Conservation (phyloP, 2,888 invertebrate species). For the Vanessa cardui region DNA sequence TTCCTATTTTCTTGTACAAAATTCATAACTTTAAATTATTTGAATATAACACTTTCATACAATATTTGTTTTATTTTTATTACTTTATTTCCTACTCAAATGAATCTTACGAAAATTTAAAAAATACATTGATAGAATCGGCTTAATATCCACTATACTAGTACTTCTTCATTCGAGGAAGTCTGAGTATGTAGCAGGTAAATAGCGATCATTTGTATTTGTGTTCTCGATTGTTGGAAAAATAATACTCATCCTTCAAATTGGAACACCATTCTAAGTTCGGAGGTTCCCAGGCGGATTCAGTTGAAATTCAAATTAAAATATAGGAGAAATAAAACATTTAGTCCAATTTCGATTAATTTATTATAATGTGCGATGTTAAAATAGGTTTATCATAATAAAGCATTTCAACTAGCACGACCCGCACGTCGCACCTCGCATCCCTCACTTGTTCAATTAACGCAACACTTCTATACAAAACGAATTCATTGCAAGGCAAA, state of each 20-base stretch:
- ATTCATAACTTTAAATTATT: slow-evolving; percentile 7
- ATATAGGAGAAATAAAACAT: slow-evolving; percentile 46
- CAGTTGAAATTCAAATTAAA: no score
- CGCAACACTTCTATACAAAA: slow-evolving; percentile 62
- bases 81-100: background rate
- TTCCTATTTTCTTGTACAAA: slow-evolving; percentile 17
- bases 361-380: slow-evolving; percentile 83
- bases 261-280: no score
- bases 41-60: slow-evolving; percentile 15
- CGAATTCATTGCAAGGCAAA: slow-evolving; percentile 61
- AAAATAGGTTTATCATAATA: slow-evolving; percentile 80
- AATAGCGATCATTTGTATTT: no score
- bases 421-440: slow-evolving; percentile 53
- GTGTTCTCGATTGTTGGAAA: no score
- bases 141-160: no score
- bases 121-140: no score
- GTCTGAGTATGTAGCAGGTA: background rate
- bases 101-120: no score
- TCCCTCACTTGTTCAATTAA: slow-evolving; percentile 59
- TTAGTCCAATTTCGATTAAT: slow-evolving; percentile 77
- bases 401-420: slow-evolving; percentile 74
- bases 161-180: no score
- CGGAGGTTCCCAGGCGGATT: no score
- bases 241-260: no score
- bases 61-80: slow-evolving; percentile 8